These are phyloP conservation scores for Spialia ferax DNA, from an alignment of 2,888 invertebrate species.

Conservation along the genomic window DNA sequence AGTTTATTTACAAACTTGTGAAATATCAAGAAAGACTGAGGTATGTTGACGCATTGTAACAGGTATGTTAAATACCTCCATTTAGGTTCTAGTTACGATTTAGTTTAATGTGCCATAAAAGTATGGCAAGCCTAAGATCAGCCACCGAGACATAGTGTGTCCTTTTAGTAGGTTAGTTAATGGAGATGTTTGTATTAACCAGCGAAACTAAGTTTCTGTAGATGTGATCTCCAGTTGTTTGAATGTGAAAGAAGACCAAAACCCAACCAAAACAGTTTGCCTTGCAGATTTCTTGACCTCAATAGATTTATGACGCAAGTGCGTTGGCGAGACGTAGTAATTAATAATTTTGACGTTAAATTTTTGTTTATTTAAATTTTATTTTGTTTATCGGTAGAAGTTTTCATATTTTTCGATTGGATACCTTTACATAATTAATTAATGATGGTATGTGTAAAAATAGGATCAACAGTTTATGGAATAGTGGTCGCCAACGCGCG, in stretches of 20 bases:
- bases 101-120: constrained; percentile 56
- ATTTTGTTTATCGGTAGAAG: constrained; percentile 14
- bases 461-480: neutral
- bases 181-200: constrained; percentile 45
- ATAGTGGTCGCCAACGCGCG: constrained; percentile 27
- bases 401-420: constrained; percentile 18
- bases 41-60: constrained; percentile 51
- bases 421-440: constrained; percentile 12
- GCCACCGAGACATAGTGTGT: constrained; percentile 52
- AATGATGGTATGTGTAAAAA: neutral
- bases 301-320: constrained; percentile 37
- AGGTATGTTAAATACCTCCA: constrained; percentile 44
- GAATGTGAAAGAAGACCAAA: constrained; percentile 59
- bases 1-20: constrained; percentile 44
- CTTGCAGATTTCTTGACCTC: constrained; percentile 34
- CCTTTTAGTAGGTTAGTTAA: constrained; percentile 48
- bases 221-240: constrained; percentile 48
- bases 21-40: constrained; percentile 60
- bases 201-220: constrained; percentile 59
- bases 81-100: constrained; percentile 29
- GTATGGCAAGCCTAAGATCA: constrained; percentile 44
- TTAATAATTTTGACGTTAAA: constrained; percentile 25
- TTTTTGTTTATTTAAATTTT: constrained; percentile 21
- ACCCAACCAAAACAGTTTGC: constrained; percentile 52
- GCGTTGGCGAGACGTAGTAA: constrained; percentile 24